Evolutionary conservation across 2,113 vertebrate species (phyloP), one percentile per base, ranked within the genome.

Genomic region (Myiagra hebetior): DNA sequence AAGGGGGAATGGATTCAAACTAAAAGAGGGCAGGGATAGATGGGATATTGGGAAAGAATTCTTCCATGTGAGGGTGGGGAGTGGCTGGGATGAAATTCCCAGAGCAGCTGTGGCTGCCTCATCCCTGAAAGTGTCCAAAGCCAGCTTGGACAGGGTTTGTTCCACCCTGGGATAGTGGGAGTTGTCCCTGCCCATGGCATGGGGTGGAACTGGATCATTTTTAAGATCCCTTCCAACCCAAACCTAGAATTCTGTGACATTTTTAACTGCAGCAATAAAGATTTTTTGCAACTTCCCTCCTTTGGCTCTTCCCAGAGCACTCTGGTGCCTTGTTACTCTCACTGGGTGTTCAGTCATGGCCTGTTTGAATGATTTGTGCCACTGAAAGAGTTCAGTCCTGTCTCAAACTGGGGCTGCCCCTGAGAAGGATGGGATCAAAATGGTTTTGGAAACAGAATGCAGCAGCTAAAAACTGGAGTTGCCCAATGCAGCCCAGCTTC

Each of bases 1-100:
- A 18, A 11, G 16, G 27, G 13, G 33, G 11, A 68, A 55, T 41
- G 47, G 78, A 13, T 60, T 39, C 5, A 10, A 10, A 47, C 3
- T 41, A 0, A 10, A 24, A 22, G 20, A 75, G 10, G 2, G 42
- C 2, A 11, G 39, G 39, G 12, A 1, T 27, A 1, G n/a, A 0
- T 76, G 24, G 24, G 30, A 69, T 47, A 0, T 22, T 35, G 79
- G n/a, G 70, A 4, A 60, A 20, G 35, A 64, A 73, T 65, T 55
- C 0, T 4, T 26, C 4, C 11, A 24, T 73, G 30, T 0, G 35
- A 74, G 68, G 22, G 19, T 24, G 37, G 5, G 7, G 1, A 82
- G 30, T 1, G 2, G 11, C 30, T 76, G 87, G 41, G 26, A 6
- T 46, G 26, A n/a, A 26, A 12, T 69, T 46, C 11, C 41, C 79